Evolutionary conservation across 2,888 invertebrate genomes (phyloP).

Genomic region (Pocota personata): DNA sequence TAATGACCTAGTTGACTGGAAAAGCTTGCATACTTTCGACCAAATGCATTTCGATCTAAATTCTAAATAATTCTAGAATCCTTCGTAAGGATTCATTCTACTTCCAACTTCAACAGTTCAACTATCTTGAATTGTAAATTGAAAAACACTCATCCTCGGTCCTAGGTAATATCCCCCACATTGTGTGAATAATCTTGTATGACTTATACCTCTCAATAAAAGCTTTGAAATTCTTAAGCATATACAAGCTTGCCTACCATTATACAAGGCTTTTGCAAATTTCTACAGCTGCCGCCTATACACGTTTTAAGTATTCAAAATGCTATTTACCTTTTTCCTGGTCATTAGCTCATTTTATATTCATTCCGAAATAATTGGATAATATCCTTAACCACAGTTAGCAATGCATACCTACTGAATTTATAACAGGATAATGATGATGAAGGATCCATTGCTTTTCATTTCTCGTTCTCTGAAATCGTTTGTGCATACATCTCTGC

Average conservation of each 20-base stretch:
- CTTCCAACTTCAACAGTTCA: no score
- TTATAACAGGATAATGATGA: constrained; percentile 61
- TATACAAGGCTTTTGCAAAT: background rate
- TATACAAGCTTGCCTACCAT: background rate
- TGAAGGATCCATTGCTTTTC: constrained; percentile 37
- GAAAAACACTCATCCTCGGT: background rate
- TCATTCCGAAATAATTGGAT: constrained; percentile 64
- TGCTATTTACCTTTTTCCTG: constrained; percentile 48
- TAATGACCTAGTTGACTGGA: no score
- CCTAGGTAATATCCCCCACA: background rate
- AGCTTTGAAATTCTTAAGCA: background rate
- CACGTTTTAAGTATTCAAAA: constrained; percentile 24
- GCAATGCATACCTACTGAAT: constrained; percentile 57
- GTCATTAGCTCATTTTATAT: constrained; percentile 56
- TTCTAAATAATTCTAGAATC: no score
- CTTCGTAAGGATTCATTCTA: no score
- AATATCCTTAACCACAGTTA: constrained; percentile 54
- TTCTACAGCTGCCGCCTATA: background rate
- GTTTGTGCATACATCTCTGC: constrained; percentile 45
- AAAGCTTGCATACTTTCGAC: no score
- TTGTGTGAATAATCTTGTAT: no score
- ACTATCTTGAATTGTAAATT: no score
- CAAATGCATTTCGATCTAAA: no score
- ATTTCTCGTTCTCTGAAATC: constrained; percentile 8
- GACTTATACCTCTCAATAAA: background rate